Evolutionary conservation across 2,797 vertebrate genomes (phyloP).

Genomic region (Stomatorhinus walkeri): DNA sequence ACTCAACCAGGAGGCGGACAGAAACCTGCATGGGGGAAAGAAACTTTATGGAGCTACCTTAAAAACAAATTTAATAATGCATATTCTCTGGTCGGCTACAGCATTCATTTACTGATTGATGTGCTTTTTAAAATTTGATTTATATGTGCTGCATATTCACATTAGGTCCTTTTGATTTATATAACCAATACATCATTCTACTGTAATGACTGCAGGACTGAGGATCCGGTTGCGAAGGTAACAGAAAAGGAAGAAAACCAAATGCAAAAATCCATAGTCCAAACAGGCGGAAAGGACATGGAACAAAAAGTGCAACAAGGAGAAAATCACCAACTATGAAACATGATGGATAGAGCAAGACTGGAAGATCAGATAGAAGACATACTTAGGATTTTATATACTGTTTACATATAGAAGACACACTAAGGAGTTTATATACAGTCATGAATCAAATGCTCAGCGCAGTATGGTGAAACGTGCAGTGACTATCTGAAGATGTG

Average conservation of each 20-base stretch:
- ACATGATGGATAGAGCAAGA: background rate
- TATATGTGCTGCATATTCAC: background rate
- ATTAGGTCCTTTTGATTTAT: background rate
- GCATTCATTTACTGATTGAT: background rate
- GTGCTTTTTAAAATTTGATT: background rate
- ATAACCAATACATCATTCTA: background rate
- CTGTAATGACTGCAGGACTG: background rate
- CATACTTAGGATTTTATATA: background rate
- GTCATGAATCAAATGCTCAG: background rate
- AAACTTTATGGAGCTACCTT: background rate
- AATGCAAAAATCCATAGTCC: background rate
- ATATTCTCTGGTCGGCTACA: background rate
- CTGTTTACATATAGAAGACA: background rate
- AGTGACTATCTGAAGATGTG: background rate
- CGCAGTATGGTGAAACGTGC: background rate
- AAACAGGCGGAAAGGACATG: background rate
- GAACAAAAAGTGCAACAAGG: background rate
- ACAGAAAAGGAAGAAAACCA: background rate
- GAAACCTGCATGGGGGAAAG: background rate
- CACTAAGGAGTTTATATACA: background rate
- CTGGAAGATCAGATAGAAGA: background rate
- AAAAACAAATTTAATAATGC: slow-evolving; percentile 5
- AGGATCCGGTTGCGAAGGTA: background rate
- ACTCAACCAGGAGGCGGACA: background rate
- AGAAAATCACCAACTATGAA: background rate